Evolutionary conservation across 1,140 invertebrate species (phyloP), one percentile per base, ranked within the genome.

Genomic region (Drosophila bocki): DNA sequence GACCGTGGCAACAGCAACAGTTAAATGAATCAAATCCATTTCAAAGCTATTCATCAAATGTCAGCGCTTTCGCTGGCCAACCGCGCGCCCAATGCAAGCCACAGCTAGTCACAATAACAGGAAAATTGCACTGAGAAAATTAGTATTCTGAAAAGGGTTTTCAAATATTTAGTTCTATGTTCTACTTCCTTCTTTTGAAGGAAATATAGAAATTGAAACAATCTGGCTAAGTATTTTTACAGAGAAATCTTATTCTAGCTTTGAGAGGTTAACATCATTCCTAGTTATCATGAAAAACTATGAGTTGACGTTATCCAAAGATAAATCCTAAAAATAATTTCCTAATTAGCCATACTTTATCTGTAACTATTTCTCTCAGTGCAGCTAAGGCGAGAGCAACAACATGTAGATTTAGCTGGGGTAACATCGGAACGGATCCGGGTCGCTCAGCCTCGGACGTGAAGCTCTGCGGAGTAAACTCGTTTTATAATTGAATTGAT

Each of bases 401-500:
- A 58, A 41, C 39, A 69, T 80, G 68, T 53, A 74, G 75, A 71
- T 59, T 56, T 56, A 37, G 63, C 50, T 56, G 75, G 71, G 41
- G 57, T 64, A 65, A 44, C 67, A 67, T 70, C 32, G 39, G 48
- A 53, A 61, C 72, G 65, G 68, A 61, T 87, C 47, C 53, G 65
- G 83, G 54, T 76, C 68, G 77, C 72, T 58, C 75, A 44, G 63
- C 54, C 33, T 82, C 61, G 62, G 77, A 65, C 67, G 60, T 80
- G 78, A 39, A 72, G 59, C 39, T 45, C 35, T 71, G 80, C 44
- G 61, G 76, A 64, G 77, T 57, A 88, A 83, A 88, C 84, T 84
- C 65, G 80, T 78, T 88, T 88, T 87, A 84, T 88, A 88, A 88
- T 88, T 88, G 84, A 88, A 88, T 88, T 88, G 84, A 88, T 88